These are phyloP conservation scores for Pinctada fucata DNA, from an alignment of 2,888 invertebrate genomes.

Conservation along the genomic window DNA sequence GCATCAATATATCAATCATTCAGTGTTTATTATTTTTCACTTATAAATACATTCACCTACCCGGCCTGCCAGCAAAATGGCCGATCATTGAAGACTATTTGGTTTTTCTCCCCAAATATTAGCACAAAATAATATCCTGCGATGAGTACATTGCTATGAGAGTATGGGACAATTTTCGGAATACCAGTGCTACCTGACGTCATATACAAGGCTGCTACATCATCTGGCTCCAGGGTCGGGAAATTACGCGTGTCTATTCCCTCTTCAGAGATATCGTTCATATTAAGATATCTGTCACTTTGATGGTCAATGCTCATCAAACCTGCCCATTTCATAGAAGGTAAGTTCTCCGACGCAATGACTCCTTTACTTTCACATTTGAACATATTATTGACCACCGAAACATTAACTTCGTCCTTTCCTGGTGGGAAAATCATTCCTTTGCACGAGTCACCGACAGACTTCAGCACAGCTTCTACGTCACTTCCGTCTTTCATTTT, in stretches of 20 bases:
- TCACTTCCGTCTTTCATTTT: not conserved
- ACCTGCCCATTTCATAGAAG: no score
- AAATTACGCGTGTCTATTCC: not conserved
- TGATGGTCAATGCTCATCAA: no score
- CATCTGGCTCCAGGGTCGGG: conserved; percentile 21
- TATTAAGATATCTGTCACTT: no score
- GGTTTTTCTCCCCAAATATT: not conserved
- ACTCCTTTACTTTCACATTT: no score
- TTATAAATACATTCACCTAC: not conserved
- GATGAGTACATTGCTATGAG: conserved; percentile 3
- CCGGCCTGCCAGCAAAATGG: conserved; percentile 30
- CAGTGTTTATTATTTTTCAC: not conserved
- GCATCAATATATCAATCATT: no score
- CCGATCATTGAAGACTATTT: conserved; percentile 26
- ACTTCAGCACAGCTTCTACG: not conserved
- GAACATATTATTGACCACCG: not conserved
- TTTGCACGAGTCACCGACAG: not conserved
- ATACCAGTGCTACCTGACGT: conserved; percentile 31
- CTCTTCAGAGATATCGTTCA: no score
- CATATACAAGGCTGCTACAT: conserved; percentile 13
- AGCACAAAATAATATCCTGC: not conserved
- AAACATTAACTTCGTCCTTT: not conserved
- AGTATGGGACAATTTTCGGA: conserved; percentile 27
- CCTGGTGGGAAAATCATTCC: not conserved
- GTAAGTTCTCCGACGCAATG: no score